Percentiles rank a stretch among this genome's conserved stretches.
phyloP scores from a whole-genome alignment of 37 sponge, comb jelly and placozoan genomes.

The Amphimedon queenslandica region DNA sequence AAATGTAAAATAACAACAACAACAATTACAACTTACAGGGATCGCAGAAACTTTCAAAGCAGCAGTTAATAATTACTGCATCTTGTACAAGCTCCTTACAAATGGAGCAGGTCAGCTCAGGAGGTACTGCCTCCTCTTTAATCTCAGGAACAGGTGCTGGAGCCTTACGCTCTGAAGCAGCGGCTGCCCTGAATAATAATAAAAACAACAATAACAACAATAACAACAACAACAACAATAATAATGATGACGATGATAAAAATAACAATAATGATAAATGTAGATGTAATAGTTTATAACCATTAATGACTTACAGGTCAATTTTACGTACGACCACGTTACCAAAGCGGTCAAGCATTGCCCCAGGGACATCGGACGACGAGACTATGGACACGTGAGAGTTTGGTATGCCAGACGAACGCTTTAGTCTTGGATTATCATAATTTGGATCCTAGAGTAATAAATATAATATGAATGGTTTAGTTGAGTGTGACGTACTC shows the following conservation, averaged over 20 bases:
- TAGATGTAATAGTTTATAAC: not conserved
- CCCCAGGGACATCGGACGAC: constrained; percentile 31
- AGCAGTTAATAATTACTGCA: constrained; percentile 92
- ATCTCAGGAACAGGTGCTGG: not conserved
- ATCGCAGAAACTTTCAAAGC: constrained; percentile 92
- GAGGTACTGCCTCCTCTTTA: constrained; percentile 48
- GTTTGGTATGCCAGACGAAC: constrained; percentile 51
- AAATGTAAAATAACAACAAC: not conserved
- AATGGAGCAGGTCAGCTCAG: constrained; percentile 80
- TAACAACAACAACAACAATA: too few species aligned
- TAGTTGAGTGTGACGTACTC: constrained; percentile 43
- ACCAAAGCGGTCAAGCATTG: constrained; percentile 56
- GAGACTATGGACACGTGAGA: constrained; percentile 21
- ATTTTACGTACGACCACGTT: constrained; percentile 42
- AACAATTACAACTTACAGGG: constrained; percentile 67
- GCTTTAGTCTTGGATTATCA: constrained; percentile 38
- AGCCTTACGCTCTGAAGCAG: not conserved
- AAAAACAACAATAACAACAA: not conserved
- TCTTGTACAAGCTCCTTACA: constrained; percentile 84
- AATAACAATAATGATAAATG: too few species aligned
- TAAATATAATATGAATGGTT: not conserved
- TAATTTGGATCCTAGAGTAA: constrained; percentile 46
- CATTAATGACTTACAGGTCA: constrained; percentile 51
- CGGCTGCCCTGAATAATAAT: not conserved
- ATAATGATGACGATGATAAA: too few species aligned